Evolutionary conservation across 2,888 invertebrate species (phyloP), one percentile per base, ranked within the genome.

Genomic region (Nomada lathburiana): DNA sequence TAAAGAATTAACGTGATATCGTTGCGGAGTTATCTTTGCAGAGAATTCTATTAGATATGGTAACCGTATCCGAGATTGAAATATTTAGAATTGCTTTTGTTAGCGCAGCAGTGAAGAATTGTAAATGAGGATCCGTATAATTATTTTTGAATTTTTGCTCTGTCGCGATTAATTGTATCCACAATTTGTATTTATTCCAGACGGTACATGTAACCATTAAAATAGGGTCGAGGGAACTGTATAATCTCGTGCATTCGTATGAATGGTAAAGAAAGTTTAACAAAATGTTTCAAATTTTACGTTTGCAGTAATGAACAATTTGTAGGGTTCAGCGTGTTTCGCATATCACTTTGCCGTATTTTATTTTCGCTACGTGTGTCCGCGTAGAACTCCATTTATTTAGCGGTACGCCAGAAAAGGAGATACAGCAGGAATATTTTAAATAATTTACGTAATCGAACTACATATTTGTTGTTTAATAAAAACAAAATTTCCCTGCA

Each of bases 1-100:
- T 85, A 80, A 85, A 85, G 77, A 80, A 83, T 85, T 83, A 77
- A 85, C 77, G 65, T 18, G 60, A 65, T 20, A 44, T 59, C 55
- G 52, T 23, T 60, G 42, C 36, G 29, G 36, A 44, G 16, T n/a
- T 42, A 47, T 20, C 2, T 23, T n/a, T 7, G 47, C 36, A 53
- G 68, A 73, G 59, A 67, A 18, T 47, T 29, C 52, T 50, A 52
- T 64, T 44, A 67, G 47, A 63, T 42, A 16, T 29, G 5, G 23
- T 23, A 9, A 29, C 3, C 9, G 18, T 9, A 5, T 7, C 23
- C 18, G 23, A 59, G 42, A 70, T 47, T 16, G 50, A 13, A 50
- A 11, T 47, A 20, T 36, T 44, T 16, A 0, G 16, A 65, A 65
- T 16, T 10, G 7, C 13, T 29, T 29, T 52, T 18, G 11, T 53